Percentiles rank a stretch among this genome's conserved stretches.
These are phyloP conservation scores for Drosophila parvula DNA, from an alignment of 1,140 invertebrate species.

Conservation along the genomic window DNA sequence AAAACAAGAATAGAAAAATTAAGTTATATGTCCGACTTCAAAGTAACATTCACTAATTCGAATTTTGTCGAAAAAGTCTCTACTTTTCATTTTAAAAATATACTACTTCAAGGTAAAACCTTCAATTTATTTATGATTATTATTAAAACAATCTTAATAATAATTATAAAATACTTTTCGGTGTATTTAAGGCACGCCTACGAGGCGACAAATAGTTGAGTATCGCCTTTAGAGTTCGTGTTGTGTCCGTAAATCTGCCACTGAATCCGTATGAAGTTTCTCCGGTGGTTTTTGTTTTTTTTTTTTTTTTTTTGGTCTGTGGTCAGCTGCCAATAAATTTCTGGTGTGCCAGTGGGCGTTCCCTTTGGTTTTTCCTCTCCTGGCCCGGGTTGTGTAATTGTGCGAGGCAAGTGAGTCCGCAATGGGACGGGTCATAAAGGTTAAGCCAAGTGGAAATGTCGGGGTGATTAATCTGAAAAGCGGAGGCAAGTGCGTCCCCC, in stretches of 20 bases:
- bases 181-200: background rate
- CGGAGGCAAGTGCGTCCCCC: background rate
- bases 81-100: no score
- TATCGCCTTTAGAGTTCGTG: conserved; percentile 19
- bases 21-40: no score
- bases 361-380: conserved; percentile 1
- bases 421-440: conserved; percentile 31
- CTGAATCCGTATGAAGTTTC: conserved; percentile 55
- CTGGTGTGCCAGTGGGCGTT: conserved; percentile 36
- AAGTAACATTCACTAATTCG: no score
- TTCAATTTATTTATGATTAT: background rate
- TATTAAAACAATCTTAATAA: background rate
- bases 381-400: conserved; percentile 59
- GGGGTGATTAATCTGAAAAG: conserved; percentile 52
- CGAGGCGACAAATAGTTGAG: conserved; percentile 31
- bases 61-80: no score
- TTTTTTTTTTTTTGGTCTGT: conserved; percentile 21
- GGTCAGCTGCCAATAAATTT: conserved; percentile 70
- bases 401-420: conserved; percentile 39
- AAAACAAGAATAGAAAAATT: no score
- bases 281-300: background rate
- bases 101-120: no score
- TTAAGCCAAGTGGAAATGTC: conserved; percentile 64
- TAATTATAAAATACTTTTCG: background rate
- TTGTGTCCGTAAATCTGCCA: conserved; percentile 59